Base-by-base conservation (phyloP, 1,140 invertebrate species). In the Tetragnatha versicolor region DNA sequence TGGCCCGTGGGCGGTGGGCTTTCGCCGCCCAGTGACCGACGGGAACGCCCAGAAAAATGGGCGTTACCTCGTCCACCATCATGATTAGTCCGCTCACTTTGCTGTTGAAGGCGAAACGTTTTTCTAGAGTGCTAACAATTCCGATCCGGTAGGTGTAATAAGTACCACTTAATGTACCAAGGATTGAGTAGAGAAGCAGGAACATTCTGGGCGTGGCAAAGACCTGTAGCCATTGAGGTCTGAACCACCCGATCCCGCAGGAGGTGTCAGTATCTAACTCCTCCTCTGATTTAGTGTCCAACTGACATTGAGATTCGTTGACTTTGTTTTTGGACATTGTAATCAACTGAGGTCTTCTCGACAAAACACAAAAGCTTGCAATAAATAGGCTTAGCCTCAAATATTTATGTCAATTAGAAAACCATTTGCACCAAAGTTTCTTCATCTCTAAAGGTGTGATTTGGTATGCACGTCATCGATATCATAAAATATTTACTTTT, bases 121-220 rank as follows among this genome's bases (percentile, higher is more conserved):
- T 93, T 84, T 94, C 92, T 25, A 94, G 87, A 0, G 92, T 94
- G 33, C 92, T 91, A 45, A 93, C 90, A 5, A 91, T 92, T 14
- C 91, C 91, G 82, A 91, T 91, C 75, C 92, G 92, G 82, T 93
- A 93, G 2, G 91, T 89, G 82, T 90, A 93, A 77, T 91, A 89
- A 66, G 92, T 91, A n/a, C 90, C 90, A 81, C 92, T 91, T 60
- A 92, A 88, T 81, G 91, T 90, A 10, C 91, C 92, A 1, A 93
- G 85, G 6, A 93, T 84, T 47, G 91, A 92, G 81, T 93, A 93
- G 0, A 92, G 84, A 51, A 92, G 84, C 1, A 93, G 89, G 81
- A 92, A 93, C 0, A 89, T 88, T 69, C 91, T 92, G 83, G 93
- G 92, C 81, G 92, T 93, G 20, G 92, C 92, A 65, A 91, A 92